Evolutionary conservation across 2,888 invertebrate genomes (phyloP), one percentile per base, ranked within the genome.

Genomic region (Lymantria dispar): DNA sequence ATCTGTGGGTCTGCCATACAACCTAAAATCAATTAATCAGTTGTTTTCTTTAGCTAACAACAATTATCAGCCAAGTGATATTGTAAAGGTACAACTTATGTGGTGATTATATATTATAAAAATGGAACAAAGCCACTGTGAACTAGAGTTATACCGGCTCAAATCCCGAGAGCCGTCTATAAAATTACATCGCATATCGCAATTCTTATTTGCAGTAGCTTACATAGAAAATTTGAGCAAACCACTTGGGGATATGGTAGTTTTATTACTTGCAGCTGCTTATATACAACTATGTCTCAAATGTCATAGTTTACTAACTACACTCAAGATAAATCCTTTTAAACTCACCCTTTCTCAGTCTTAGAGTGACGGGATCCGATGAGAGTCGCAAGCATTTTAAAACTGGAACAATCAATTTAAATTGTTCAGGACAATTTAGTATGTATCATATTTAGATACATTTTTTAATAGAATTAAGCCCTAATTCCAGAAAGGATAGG

Each of bases 311-410:
- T 45, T 49, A 55, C 47, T 57, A 46, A 62, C 53, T 47, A 54
- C 57, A 54, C 55, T 54, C 39, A 51, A 54, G 49, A 62, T 56
- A 67, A 65, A 60, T 60, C 62, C 63, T 54, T 52, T 54, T 64
- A 30, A 44, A 89, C 94, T 95, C 93, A 97, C 97, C 97, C 94
- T 97, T 94, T 93, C 95, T 96, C 86, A 98, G 94, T 93, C 96
- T 96, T 89, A 98, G 92, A 82, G 96, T 96, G 80, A 98, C 97
- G 77, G 96, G 95, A 93, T 97, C 97, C 91, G 96, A 94, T 70
- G 97, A 97, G 81, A 98, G 94, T 84, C 97, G 95, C 84, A 98
- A 94, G 92, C 97, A 97, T 95, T 97, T 97, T 92, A 97, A 93
- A 92, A 97, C 97, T 97, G 94, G 74, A 95, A 95, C 86, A 91